A percentile compares a stretch with the other conserved stretches of the same genome.
Evolutionary conservation across 2,113 vertebrate species (phyloP).

Genomic region (Caranx melampygus): DNA sequence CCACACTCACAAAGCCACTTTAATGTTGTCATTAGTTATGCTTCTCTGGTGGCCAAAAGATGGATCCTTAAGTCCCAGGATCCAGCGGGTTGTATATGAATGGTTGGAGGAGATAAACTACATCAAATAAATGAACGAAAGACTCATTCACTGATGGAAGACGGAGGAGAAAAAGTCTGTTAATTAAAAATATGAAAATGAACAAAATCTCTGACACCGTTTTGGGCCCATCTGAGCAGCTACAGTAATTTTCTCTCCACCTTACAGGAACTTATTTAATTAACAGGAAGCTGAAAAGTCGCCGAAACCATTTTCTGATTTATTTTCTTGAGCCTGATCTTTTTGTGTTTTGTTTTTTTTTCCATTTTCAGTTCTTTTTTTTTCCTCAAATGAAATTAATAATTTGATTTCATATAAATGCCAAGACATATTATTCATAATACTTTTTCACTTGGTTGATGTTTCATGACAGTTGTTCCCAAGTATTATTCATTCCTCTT

Average conservation of each 20-base stretch:
- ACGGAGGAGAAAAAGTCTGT: slow-evolving; percentile 67
- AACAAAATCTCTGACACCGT: slow-evolving; percentile 79
- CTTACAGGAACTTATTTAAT: slow-evolving; percentile 60
- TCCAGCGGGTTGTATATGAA: slow-evolving; percentile 79
- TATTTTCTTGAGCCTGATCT: slow-evolving; percentile 35
- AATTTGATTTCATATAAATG: slow-evolving; percentile 23
- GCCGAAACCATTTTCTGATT: slow-evolving; percentile 42
- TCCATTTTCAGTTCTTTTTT: not conserved
- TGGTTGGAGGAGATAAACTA: slow-evolving; percentile 84
- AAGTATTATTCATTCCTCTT: not conserved
- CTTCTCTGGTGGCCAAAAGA: slow-evolving; percentile 85
- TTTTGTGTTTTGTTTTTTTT: slow-evolving; percentile 20
- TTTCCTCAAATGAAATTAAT: slow-evolving; percentile 8
- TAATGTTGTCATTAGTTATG: slow-evolving; percentile 88
- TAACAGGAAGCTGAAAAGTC: slow-evolving; percentile 40
- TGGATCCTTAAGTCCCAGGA: slow-evolving; percentile 79
- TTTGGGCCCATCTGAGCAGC: slow-evolving; percentile 66
- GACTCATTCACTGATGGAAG: slow-evolving; percentile 77
- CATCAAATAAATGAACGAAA: slow-evolving; percentile 77
- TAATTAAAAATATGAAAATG: slow-evolving; percentile 88
- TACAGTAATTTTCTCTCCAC: slow-evolving; percentile 62
- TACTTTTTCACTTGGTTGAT: slow-evolving; percentile 35
- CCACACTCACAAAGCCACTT: slow-evolving; percentile 80
- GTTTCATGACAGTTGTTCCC: not conserved
- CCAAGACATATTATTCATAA: not conserved